These are phyloP conservation scores for Poecilia gillii DNA, from an alignment of 2,797 vertebrate genomes.

Conservation along the genomic window DNA sequence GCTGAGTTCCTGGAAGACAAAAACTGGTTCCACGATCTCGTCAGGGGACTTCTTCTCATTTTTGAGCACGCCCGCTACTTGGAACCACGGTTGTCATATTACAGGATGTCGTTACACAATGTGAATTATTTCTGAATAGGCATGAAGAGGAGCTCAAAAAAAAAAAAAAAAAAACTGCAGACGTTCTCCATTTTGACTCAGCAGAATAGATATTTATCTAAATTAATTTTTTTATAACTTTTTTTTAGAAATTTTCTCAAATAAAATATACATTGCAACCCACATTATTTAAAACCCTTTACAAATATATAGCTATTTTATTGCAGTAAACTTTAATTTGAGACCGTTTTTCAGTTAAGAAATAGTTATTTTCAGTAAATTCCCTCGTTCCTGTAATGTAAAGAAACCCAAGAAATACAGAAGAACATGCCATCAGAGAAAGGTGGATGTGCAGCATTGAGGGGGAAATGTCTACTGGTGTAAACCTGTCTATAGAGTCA, in stretches of 20 bases:
- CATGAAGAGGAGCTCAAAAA: background rate
- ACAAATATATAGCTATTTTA: background rate
- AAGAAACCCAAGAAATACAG: background rate
- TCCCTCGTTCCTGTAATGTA: background rate
- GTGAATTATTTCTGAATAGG: background rate
- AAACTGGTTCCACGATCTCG: background rate
- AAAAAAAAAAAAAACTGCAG: background rate
- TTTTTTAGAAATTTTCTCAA: background rate
- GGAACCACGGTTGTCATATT: background rate
- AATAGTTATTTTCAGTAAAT: background rate
- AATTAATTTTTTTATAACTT: background rate
- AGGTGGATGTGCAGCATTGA: background rate
- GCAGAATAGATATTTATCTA: background rate
- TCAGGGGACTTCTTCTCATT: background rate
- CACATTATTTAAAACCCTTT: background rate
- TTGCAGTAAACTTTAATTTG: background rate
- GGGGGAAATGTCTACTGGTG: background rate
- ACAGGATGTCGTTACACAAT: background rate
- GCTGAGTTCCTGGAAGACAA: background rate
- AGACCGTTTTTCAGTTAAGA: background rate
- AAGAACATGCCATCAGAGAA: background rate
- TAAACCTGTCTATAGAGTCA: background rate
- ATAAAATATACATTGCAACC: background rate
- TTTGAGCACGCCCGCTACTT: background rate
- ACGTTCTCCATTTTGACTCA: background rate